Evolutionary conservation across 2,797 vertebrate species (phyloP), one percentile per base, ranked within the genome.

Genomic region (Pantherophis alleghaniensis): DNA sequence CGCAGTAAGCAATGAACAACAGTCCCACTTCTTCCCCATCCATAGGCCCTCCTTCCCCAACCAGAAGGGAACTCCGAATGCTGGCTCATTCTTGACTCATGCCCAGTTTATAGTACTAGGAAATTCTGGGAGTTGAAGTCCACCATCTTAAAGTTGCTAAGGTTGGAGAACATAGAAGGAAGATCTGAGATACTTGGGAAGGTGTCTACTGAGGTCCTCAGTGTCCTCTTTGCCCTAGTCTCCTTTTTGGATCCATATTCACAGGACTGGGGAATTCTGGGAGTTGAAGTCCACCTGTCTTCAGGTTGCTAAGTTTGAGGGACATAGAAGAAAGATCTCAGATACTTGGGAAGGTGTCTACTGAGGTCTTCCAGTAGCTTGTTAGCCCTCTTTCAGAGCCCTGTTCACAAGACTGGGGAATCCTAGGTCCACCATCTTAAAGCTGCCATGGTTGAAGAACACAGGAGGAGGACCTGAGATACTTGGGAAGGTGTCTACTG

Each of bases 11-110:
- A 20, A 89, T 1, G 28, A 55, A 20, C 59, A 26, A 56, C 5
- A 14, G 59, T 0, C 2, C 2, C 20, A 47, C 4, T 4, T 13
- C 26, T 14, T 24, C 22, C 32, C 22, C 32, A n/a, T 7, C 12
- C 32, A 22, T 51, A 13, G 16, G 18, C n/a, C 56, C 1, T 56
- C 37, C 24, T 26, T 28, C 1, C 18, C 66, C 26, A 14, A 24
- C 11, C 1, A 28, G n/a, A 59, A 60, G 66, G 66, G 66, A 74
- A 42, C 66, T 32, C 66, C 16, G 11, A 3, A 37, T 74, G 66
- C 16, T 37, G 66, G n/a, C n/a, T 74, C n/a, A 5, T 26, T 69
- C 66, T 69, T 69, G 22, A 10, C 24, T 7, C n/a, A 74, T 2
- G n/a, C 66, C 2, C n/a, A 7, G 5, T 74, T 74, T 16, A 9